Base-by-base conservation (phyloP, 1,140 invertebrate species). In the Caerostris extrusa region DNA sequence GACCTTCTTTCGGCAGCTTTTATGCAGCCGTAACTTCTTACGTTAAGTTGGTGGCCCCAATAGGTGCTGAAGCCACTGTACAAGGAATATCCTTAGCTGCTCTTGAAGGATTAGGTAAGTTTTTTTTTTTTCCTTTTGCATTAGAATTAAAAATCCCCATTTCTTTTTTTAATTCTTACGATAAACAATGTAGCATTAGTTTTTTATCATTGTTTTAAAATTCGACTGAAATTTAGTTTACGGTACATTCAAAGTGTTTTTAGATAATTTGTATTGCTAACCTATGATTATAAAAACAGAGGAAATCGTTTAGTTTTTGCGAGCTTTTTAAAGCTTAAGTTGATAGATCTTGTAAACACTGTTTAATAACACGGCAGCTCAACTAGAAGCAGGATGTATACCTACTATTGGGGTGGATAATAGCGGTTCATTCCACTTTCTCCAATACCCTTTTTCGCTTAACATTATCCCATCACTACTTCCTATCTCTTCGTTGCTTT, bases 21-120 rank as follows among this genome's bases (percentile, higher is more conserved):
- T 99, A 98, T 96, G 97, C 98, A 0, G 95, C 98, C 10, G 98
- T 98, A 97, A 97, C 98, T 12, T 98, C 98, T 0, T 99, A 98
- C 96, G 98, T 98, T 1, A 98, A 97, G 95, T 97, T 98, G 94
- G 97, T 98, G 2, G 97, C 98, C 5, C 98, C 98, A 17, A 96
- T 97, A 3, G 98, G 98, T 17, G 98, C 97, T 7, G 94, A 94
- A 71, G 95, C 95, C 50, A 95, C 94, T 4, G 94, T 95, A 94
- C 95, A 96, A 94, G 98, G 98, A 91, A 96, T 98, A 50, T 97
- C 98, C 34, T 98, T 98, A 50, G 98, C 98, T 57, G 96, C 98
- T 34, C 95, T 94, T 88, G 95, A 95, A 94, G 95, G 95, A 12
- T 58, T 95, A 56, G 95, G 95, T 91, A 91, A 91, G 85, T 85